Evolutionary conservation across 2,113 vertebrate genomes (phyloP).

Genomic region (Microcebus tavaratra): DNA sequence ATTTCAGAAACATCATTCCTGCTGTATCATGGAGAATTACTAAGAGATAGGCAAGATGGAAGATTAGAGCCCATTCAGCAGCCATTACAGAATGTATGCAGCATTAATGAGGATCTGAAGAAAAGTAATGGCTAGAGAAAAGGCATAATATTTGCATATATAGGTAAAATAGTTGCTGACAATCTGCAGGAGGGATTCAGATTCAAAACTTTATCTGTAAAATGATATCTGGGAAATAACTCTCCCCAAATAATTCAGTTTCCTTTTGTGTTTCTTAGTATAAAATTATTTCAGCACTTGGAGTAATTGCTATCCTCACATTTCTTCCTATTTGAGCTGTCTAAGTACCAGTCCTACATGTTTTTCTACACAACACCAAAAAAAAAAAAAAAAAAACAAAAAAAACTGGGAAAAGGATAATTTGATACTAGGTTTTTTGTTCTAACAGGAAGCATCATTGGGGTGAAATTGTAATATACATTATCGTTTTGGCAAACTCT

Average conservation of each 20-base stretch:
- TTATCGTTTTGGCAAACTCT: not conserved
- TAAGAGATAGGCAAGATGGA: not conserved
- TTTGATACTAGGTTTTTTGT: not conserved
- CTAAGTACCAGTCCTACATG: not conserved
- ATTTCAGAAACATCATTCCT: not conserved
- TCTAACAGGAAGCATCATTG: not conserved
- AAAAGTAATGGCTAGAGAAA: not conserved
- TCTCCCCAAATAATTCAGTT: not conserved
- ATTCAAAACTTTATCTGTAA: not conserved
- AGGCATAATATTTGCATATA: not conserved
- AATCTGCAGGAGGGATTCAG: not conserved
- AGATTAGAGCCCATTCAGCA: not conserved
- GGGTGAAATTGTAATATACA: not conserved
- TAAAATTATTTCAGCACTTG: conserved; percentile 8
- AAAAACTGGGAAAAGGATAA: not conserved
- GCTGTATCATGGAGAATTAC: not conserved
- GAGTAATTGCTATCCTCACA: not conserved
- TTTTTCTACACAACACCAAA: not conserved
- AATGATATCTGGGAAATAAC: not conserved
- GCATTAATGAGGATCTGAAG: not conserved
- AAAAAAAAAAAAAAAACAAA: not conserved
- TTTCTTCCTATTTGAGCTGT: not conserved
- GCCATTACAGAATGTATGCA: not conserved
- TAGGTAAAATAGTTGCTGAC: not conserved
- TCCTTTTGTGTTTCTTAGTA: not conserved